These are phyloP conservation scores for Caenorhabditis sp. DNA, from an alignment of 2,888 invertebrate genomes.

Conservation along the genomic window DNA sequence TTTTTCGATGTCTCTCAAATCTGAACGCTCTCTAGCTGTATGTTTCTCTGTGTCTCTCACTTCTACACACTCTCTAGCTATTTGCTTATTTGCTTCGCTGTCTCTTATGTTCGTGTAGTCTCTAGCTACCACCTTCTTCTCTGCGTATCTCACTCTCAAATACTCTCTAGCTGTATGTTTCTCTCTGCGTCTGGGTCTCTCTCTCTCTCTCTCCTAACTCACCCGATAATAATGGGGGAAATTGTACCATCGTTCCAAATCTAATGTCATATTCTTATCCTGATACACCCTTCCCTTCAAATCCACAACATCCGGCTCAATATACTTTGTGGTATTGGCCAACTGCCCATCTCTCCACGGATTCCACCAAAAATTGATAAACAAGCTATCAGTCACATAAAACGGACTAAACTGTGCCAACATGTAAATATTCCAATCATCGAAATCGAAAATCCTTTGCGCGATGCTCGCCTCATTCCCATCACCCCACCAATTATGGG, in stretches of 20 bases:
- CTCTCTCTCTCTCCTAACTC: no score
- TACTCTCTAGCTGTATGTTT: no score
- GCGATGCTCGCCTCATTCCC: slow-evolving; percentile 79
- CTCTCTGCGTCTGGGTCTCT: no score
- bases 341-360: slow-evolving; percentile 62
- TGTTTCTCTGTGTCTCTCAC: no score
- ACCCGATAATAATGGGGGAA: slow-evolving; percentile 60
- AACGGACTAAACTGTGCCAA: slow-evolving; percentile 89
- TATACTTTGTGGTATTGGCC: slow-evolving; percentile 41
- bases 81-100: neutral
- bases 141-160: no score
- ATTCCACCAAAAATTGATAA: slow-evolving; percentile 69
- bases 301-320: slow-evolving; percentile 63
- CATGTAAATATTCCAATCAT: slow-evolving; percentile 98
- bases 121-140: no score
- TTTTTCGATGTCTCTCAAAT: slow-evolving; percentile 2
- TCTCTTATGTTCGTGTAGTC: neutral
- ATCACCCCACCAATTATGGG: slow-evolving; percentile 96
- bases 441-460: slow-evolving; percentile 75
- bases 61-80: neutral
- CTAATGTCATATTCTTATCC: slow-evolving; percentile 59
- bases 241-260: slow-evolving; percentile 57
- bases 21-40: neutral
- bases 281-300: slow-evolving; percentile 67
- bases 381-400: slow-evolving; percentile 78